These are phyloP conservation scores for Epinotia brunnichana DNA, from an alignment of 2,888 invertebrate genomes.

Conservation along the genomic window DNA sequence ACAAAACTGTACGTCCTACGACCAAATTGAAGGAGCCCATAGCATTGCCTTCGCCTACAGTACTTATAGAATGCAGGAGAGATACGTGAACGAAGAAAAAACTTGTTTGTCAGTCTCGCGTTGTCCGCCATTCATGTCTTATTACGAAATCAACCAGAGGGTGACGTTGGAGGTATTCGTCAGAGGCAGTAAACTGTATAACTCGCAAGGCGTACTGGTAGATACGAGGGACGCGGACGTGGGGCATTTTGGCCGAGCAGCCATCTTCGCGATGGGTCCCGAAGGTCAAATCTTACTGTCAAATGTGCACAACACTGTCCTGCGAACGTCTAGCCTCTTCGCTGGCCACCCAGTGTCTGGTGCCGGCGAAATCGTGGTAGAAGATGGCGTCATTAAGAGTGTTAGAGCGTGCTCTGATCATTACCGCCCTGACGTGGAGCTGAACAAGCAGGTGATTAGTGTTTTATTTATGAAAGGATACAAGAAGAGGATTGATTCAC, in stretches of 20 bases:
- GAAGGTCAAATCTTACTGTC: slow-evolving; percentile 10
- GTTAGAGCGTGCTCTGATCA: slow-evolving; percentile 14
- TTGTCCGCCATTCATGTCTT: slow-evolving; percentile 10
- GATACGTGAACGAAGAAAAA: slow-evolving; percentile 4
- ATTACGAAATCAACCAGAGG: neutral
- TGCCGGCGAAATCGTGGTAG: slow-evolving; percentile 8
- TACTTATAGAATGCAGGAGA: slow-evolving; percentile 21
- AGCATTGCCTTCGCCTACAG: slow-evolving; percentile 6
- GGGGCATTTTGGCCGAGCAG: slow-evolving; percentile 2
- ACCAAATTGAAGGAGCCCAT: neutral
- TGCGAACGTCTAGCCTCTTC: slow-evolving; percentile 6
- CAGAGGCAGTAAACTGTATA: neutral
- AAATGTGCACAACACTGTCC: neutral
- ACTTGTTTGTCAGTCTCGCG: neutral
- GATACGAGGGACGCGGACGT: slow-evolving; percentile 6
- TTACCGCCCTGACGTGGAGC: neutral
- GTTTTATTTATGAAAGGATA: slow-evolving; percentile 9
- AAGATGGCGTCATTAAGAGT: slow-evolving; percentile 4
- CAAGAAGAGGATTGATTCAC: slow-evolving; percentile 1
- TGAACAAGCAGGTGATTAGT: slow-evolving; percentile 2
- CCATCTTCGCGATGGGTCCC: slow-evolving; percentile 4
- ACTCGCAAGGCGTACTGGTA: neutral
- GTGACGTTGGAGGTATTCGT: slow-evolving; percentile 13
- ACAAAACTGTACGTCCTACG: neutral
- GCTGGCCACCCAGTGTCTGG: neutral